A percentile compares a stretch with the other conserved stretches of the same genome.
phyloP scores from a whole-genome alignment of 2,888 invertebrate species.

The Noctua pronuba region DNA sequence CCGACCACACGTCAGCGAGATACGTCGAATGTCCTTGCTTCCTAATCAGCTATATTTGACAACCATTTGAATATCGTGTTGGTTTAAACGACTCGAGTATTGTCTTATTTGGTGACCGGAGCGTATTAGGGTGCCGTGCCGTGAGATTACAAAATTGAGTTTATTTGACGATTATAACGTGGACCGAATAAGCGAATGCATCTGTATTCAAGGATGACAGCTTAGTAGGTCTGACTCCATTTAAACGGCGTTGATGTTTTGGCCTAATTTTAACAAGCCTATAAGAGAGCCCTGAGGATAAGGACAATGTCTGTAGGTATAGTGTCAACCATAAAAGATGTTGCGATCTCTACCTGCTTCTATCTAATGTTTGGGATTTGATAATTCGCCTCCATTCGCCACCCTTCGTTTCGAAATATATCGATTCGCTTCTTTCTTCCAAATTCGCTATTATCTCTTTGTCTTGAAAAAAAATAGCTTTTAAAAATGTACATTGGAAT shows the following conservation, averaged over 20 bases:
- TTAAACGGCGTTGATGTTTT: background rate
- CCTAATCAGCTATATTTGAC: conserved; percentile 60
- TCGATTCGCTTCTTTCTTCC: background rate
- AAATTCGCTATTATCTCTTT: background rate
- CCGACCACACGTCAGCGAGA: conserved; percentile 24
- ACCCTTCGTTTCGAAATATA: background rate
- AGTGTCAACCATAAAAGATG: background rate
- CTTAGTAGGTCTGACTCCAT: background rate
- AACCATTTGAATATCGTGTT: conserved; percentile 58
- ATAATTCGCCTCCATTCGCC: background rate
- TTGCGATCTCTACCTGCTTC: background rate
- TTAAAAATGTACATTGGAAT: background rate
- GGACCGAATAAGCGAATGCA: background rate
- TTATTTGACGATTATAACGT: conserved; percentile 12
- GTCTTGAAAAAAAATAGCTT: background rate
- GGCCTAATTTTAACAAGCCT: background rate
- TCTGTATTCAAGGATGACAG: conserved; percentile 5
- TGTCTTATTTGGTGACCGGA: conserved; percentile 26
- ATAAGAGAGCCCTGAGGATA: background rate
- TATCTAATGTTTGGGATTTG: background rate
- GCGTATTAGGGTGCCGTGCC: background rate
- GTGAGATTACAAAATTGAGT: background rate
- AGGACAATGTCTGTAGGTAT: background rate
- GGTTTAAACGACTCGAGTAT: conserved; percentile 19
- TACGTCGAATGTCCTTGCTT: conserved; percentile 59